Percentiles rank a stretch among this genome's conserved stretches.
Conservation (phyloP, 2,888 invertebrate species). For the Mesorhabditis sp. region DNA sequence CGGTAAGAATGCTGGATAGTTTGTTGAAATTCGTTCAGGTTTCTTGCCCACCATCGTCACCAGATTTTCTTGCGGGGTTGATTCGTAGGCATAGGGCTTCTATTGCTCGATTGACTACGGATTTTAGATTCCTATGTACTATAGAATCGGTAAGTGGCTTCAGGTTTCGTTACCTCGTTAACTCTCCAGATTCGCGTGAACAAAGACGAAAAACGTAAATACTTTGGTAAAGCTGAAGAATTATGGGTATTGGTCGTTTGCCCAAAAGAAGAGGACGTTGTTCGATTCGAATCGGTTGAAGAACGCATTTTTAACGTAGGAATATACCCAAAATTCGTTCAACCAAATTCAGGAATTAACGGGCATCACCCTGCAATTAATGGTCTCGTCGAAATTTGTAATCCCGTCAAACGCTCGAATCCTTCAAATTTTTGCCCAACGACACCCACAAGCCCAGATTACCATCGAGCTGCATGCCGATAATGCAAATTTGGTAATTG, state of each 20-base stretch:
- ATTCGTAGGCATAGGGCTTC: constrained; percentile 31
- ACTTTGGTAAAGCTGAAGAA: constrained; percentile 36
- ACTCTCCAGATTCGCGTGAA: constrained; percentile 21
- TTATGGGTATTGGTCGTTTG: constrained; percentile 34
- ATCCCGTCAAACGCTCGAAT: constrained; percentile 14
- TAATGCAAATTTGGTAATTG: constrained; percentile 15
- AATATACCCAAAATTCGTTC: background rate
- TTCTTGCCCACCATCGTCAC: constrained; percentile 27
- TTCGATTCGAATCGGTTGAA: constrained; percentile 22
- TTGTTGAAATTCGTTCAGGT: constrained; percentile 12
- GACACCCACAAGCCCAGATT: constrained; percentile 29
- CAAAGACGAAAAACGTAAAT: constrained; percentile 25
- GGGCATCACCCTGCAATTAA: constrained; percentile 33
- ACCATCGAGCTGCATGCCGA: constrained; percentile 37
- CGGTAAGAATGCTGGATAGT: background rate
- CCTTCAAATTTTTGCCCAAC: constrained; percentile 25
- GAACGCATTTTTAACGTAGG: constrained; percentile 32
- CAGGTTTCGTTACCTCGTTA: background rate
- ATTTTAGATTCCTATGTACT: constrained; percentile 30
- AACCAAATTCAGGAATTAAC: constrained; percentile 26
- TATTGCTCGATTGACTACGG: constrained; percentile 31
- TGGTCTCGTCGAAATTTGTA: constrained; percentile 14
- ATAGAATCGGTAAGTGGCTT: constrained; percentile 23
- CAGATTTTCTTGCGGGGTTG: constrained; percentile 33
- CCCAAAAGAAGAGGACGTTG: constrained; percentile 23